phyloP scores from a whole-genome alignment of 2,113 vertebrate genomes.

The Numida meleagris region DNA sequence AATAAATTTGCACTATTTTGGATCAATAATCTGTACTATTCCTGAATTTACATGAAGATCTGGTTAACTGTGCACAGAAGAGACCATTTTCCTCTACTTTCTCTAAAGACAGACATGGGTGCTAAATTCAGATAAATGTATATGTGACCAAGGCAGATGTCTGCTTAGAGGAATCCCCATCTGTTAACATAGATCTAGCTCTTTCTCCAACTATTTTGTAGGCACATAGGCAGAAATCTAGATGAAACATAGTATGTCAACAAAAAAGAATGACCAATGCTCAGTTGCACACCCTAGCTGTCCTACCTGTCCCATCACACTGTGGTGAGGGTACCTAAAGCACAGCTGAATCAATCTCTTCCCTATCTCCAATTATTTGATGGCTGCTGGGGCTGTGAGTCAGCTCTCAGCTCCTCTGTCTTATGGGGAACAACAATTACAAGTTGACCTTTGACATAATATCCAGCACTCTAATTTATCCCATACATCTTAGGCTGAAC shows the following conservation, averaged over 20 bases:
- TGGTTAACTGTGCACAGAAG: background rate
- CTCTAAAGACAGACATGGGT: background rate
- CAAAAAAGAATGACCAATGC: background rate
- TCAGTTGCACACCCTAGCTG: too few relatives aligned
- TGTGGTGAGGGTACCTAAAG: background rate
- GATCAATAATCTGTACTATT: background rate
- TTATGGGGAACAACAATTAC: background rate
- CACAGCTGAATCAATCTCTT: background rate
- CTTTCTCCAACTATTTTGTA: background rate
- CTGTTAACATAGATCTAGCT: background rate
- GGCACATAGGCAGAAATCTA: background rate
- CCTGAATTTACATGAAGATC: background rate
- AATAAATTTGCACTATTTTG: background rate
- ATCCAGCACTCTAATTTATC: slow-evolving; percentile 18
- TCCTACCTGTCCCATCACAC: background rate
- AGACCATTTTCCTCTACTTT: background rate
- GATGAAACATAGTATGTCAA: background rate
- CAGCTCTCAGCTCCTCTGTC: background rate
- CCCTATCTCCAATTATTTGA: background rate
- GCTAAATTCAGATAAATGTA: rapidly evolving
- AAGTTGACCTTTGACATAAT: background rate
- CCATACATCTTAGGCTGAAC: background rate
- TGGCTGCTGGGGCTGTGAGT: background rate
- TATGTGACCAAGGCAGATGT: background rate
- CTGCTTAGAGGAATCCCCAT: background rate